These are phyloP conservation scores for Julus scandinavius DNA, from an alignment of 2,888 invertebrate species.

Conservation along the genomic window DNA sequence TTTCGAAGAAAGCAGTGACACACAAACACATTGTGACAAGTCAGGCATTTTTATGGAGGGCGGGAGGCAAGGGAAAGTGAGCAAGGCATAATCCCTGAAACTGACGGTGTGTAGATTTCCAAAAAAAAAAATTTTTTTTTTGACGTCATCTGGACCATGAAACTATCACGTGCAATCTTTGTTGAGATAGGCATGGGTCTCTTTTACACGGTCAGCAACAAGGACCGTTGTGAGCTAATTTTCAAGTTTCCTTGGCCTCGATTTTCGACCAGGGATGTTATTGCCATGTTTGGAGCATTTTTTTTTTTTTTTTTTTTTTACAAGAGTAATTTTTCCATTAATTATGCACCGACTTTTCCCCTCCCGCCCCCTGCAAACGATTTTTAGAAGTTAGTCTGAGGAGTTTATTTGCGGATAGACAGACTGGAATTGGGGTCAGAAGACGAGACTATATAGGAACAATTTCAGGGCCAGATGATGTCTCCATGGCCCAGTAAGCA, in stretches of 20 bases:
- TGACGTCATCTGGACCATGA: not conserved
- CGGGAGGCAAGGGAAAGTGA: not conserved
- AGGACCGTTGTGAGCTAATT: not conserved
- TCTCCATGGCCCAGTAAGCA: not conserved
- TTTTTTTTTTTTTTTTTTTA: not conserved
- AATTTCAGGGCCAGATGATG: not conserved
- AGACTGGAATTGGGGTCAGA: slow-evolving; percentile 11
- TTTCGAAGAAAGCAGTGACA: slow-evolving; percentile 20
- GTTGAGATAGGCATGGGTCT: not conserved
- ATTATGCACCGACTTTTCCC: not conserved
- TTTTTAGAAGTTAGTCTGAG: not conserved
- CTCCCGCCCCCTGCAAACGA: not conserved
- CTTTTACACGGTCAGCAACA: not conserved
- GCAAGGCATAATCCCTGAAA: not conserved
- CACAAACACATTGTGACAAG: slow-evolving; percentile 21
- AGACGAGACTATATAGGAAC: not conserved
- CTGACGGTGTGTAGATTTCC: not conserved
- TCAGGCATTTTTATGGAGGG: not conserved
- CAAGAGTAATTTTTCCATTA: not conserved
- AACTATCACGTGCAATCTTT: not conserved
- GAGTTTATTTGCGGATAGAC: slow-evolving; percentile 6
- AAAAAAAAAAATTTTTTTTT: not conserved
- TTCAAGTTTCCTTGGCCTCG: slow-evolving; percentile 4
- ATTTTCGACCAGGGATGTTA: slow-evolving; percentile 8
- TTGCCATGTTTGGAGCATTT: not conserved